Evolutionary conservation across 2,113 vertebrate species (phyloP).

Genomic region (Melozone crissalis): DNA sequence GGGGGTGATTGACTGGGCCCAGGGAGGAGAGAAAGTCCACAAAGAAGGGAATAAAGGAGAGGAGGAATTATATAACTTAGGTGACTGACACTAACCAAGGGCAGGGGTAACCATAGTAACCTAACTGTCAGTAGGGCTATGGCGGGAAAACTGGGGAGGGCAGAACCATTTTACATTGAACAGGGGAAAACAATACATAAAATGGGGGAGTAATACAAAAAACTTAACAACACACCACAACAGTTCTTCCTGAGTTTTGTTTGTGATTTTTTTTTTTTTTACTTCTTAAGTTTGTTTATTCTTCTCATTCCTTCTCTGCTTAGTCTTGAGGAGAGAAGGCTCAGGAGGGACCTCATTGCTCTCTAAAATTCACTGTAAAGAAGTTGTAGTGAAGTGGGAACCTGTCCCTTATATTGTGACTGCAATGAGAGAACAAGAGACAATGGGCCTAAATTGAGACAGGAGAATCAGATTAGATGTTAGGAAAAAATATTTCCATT

Average conservation of each 20-base stretch:
- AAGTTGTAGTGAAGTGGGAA: background rate
- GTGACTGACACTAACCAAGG: too few species aligned
- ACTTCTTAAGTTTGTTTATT: background rate
- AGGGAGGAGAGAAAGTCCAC: too few species aligned
- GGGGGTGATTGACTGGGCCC: too few species aligned
- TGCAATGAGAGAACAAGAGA: background rate
- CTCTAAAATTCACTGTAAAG: background rate
- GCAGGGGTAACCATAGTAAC: too few species aligned
- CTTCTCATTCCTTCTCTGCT: background rate
- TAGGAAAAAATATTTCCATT: background rate
- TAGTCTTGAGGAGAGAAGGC: background rate
- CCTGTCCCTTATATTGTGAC: background rate
- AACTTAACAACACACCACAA: too few species aligned
- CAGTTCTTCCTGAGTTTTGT: background rate
- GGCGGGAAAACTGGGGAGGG: too few species aligned
- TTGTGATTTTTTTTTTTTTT: background rate
- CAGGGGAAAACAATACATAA: too few species aligned
- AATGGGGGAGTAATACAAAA: too few species aligned
- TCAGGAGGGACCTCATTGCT: fast-evolving
- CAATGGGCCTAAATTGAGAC: fast-evolving
- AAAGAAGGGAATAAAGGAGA: too few species aligned
- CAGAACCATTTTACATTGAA: too few species aligned
- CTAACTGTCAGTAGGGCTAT: too few species aligned
- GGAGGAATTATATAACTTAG: too few species aligned
- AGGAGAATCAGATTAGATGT: background rate